Base-by-base conservation (phyloP, 2,797 vertebrate genomes). In the Chelidonichthys spinosus region DNA sequence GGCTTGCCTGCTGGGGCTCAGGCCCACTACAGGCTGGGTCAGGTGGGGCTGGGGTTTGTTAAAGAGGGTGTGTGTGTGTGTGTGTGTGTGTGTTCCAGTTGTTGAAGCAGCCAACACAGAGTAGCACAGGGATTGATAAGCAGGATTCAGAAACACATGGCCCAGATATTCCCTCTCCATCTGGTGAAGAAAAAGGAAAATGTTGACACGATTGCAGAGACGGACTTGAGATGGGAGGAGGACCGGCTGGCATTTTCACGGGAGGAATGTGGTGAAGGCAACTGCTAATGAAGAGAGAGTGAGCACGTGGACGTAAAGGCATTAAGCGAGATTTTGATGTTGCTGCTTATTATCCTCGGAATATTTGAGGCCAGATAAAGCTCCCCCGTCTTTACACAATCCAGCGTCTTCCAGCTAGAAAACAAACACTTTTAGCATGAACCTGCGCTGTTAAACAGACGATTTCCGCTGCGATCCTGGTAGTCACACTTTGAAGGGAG, bases 401-500 rank as follows among this genome's bases (percentile, higher is more conserved):
- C n/a, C 43, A 43, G 15, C 47, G 62, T 73, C 62, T 63, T 39
- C 56, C 37, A 42, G 71, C 63, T 54, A 39, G 44, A 76, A 87
- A 81, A 78, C 69, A 83, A 83, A 64, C 49, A 63, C 35, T 74
- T 82, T 52, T 55, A 25, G 37, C 56, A 56, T 33, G 47, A 81
- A 82, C 52, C 58, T 55, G 74, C 15, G 40, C 63, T 58, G 63
- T 78, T 78, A 85, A 88, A 86, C 81, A 83, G 79, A 83, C 59
- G 63, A 81, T 87, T 77, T 77, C 13, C 37, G 58, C 61, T 67
- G 75, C 55, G 66, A 89, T 86, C 79, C 87, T 85, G 76, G 77
- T 61, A 47, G 74, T 89, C 75, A 56, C 66, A 85, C 89, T 88
- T 91, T 89, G 76, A 90, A 82, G 81, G 75, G 61, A 63, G 75